Conservation (phyloP, 2,113 vertebrate genomes). For the Gopherus flavomarginatus region DNA sequence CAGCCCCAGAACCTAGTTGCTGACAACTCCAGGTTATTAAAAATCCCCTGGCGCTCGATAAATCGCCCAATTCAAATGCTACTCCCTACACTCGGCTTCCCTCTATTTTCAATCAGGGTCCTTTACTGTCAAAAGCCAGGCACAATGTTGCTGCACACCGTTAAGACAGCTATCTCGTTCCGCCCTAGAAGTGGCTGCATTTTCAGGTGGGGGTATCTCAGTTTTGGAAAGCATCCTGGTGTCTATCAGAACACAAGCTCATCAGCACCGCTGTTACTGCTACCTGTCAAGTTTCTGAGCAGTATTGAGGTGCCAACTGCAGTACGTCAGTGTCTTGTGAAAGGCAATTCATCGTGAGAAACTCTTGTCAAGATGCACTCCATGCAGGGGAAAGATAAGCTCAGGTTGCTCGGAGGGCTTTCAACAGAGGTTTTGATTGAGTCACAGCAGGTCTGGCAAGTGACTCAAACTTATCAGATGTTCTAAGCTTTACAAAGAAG, state of each 20-base stretch:
- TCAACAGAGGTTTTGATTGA: not conserved
- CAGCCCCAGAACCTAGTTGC: not conserved
- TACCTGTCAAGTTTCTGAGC: not conserved
- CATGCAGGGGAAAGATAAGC: not conserved
- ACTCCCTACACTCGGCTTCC: not conserved
- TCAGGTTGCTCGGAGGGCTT: not conserved
- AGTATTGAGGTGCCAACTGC: not conserved
- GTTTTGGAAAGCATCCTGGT: not conserved
- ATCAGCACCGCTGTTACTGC: not conserved
- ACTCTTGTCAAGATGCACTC: not conserved
- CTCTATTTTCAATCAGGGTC: not conserved
- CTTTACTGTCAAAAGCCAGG: not conserved
- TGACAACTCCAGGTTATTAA: not conserved
- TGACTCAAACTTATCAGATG: not conserved
- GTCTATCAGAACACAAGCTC: not conserved
- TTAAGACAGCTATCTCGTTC: not conserved
- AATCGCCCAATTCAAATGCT: not conserved
- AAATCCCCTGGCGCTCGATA: not conserved
- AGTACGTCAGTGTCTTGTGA: not conserved
- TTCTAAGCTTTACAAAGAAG: not conserved
- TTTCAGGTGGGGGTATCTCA: not conserved
- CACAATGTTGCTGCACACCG: not conserved
- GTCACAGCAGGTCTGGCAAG: not conserved
- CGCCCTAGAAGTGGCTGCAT: not conserved
- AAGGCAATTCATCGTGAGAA: not conserved